These are phyloP conservation scores for Xestia xanthographa DNA, from an alignment of 2,888 invertebrate species.

Conservation along the genomic window DNA sequence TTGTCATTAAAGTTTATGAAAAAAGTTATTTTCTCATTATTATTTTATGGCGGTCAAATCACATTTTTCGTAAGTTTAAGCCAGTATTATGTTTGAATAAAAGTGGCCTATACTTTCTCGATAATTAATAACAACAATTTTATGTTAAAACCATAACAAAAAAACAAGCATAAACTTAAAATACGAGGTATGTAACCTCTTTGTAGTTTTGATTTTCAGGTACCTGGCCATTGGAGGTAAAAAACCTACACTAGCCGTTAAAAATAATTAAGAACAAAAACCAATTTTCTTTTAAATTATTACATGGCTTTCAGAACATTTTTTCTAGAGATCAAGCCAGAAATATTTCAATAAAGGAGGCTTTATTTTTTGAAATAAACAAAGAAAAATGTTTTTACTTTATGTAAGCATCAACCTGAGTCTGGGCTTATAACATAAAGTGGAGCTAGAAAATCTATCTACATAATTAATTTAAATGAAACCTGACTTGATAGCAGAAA, in stretches of 20 bases:
- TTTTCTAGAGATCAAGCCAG: background rate
- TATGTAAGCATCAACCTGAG: background rate
- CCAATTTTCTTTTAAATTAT: background rate
- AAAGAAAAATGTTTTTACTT: background rate
- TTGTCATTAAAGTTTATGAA: background rate
- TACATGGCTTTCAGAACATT: background rate
- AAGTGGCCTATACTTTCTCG: background rate
- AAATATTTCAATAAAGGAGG: background rate
- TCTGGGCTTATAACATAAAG: background rate
- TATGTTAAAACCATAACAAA: background rate
- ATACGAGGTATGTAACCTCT: background rate
- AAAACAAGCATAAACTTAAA: background rate
- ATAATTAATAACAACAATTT: background rate
- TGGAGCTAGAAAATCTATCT: slow-evolving; percentile 8
- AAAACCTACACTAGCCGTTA: background rate
- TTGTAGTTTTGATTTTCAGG: background rate
- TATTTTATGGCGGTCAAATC: background rate
- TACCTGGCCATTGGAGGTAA: background rate
- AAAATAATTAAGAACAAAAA: background rate
- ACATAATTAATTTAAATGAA: slow-evolving; percentile 10
- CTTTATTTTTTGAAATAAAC: background rate
- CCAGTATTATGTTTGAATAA: background rate
- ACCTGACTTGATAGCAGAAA: background rate
- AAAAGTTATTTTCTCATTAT: background rate
- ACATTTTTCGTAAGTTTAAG: background rate